Conservation (phyloP, 2,888 invertebrate species). For the Gasteruption jaculator region DNA sequence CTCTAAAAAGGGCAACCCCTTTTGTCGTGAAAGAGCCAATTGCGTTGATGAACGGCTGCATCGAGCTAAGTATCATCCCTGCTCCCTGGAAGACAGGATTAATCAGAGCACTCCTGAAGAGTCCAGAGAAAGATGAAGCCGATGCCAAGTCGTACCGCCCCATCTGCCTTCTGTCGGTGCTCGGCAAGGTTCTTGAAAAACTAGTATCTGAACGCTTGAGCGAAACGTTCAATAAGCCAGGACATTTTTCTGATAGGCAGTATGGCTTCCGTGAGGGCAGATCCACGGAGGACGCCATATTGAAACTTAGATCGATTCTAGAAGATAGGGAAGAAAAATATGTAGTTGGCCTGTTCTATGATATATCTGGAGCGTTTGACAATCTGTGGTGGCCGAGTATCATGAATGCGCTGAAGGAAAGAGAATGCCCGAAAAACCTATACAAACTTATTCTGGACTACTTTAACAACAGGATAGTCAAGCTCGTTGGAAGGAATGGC, state of each 20-base stretch:
- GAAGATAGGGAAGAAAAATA: constrained; percentile 5
- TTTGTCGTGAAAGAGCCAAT: no score
- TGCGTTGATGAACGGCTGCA: no score
- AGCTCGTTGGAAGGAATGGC: background rate
- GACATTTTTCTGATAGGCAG: no score
- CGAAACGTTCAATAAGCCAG: no score
- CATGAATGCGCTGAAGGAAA: constrained; percentile 9
- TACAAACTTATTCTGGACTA: constrained; percentile 12
- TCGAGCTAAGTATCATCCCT: no score
- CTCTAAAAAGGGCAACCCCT: no score
- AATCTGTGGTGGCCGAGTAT: constrained; percentile 27
- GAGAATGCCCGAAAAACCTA: constrained; percentile 19
- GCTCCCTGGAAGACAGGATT: no score
- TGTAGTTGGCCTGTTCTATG: constrained; percentile 17
- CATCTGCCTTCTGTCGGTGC: constrained; percentile 7
- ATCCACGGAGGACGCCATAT: no score
- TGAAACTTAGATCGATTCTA: no score
- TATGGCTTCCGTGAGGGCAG: no score
- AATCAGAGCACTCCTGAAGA: no score
- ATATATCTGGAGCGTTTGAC: constrained; percentile 25
- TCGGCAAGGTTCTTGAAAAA: constrained; percentile 7
- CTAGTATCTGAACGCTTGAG: background rate
- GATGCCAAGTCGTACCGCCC: constrained; percentile 2
- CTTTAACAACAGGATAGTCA: constrained; percentile 6
- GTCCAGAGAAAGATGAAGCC: background rate